Evolutionary conservation across 2,797 vertebrate species (phyloP), one percentile per base, ranked within the genome.

Genomic region (Fringilla coelebs): DNA sequence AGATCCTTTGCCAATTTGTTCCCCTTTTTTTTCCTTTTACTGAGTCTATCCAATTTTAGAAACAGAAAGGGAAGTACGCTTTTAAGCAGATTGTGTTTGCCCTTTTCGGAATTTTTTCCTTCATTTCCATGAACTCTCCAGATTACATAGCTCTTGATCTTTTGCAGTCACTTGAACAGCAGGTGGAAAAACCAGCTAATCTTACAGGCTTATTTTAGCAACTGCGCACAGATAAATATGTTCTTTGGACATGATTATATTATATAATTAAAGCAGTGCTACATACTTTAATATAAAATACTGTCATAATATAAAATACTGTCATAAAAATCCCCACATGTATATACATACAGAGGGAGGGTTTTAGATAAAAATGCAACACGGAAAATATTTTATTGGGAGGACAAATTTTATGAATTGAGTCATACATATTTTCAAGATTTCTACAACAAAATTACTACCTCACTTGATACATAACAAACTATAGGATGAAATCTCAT

Each of bases 91-190:
- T 38, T 84, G 36, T 92, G 60, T 31, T 79, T 89, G 36, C 51
- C 63, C 18, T 87, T 95, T 89, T 67, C 65, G 67, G 48, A 72
- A 81, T 45, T 14, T 36, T 75, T 67, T 81, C 34, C 41, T 90
- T 41, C 11, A 22, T 51, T 89, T 81, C 34, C 49, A 34, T 88
- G 83, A 51, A 41, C 73, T 62, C 18, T 34, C 11, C 57, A 68
- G 68, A 77, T 87, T 88, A 79, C 14, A 49, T 15, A 65, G 29
- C 45, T 85, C 76, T 65, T 86, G 57, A 92, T 89, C 73, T 92
- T 86, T 92, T 89, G 32, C 78, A 94, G 75, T 80, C 40, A 76
- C 76, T 75, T 82, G n/a, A 97, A 96, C 76, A 97, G 91, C 90
- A 85, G 87, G 85, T 91, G 65, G 60, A 28, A 84, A 96, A 95